phyloP scores from a whole-genome alignment of 2,888 invertebrate species.

The Pammene fasciana region DNA sequence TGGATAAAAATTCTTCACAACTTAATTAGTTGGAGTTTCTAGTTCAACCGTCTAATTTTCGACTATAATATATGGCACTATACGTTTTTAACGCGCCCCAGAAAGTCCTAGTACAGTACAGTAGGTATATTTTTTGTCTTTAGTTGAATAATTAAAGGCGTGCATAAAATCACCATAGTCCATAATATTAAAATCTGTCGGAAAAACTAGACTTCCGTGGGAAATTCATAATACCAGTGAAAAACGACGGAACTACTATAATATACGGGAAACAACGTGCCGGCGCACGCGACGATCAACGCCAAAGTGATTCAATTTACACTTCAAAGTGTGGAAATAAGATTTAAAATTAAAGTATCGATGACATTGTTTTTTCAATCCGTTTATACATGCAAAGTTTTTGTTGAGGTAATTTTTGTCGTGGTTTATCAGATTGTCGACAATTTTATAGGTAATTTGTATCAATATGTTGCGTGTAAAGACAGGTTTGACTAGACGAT shows the following conservation, averaged over 20 bases:
- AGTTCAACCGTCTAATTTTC: too few species aligned
- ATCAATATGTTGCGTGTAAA: constrained; percentile 1
- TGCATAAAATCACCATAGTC: too few species aligned
- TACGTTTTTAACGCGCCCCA: too few species aligned
- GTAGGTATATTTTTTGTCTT: too few species aligned
- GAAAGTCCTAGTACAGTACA: too few species aligned
- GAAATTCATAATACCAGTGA: constrained; percentile 23
- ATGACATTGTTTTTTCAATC: neutral
- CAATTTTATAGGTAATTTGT: neutral
- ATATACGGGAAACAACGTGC: constrained; percentile 10
- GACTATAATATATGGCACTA: too few species aligned
- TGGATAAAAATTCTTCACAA: too few species aligned
- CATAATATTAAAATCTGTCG: constrained; percentile 11
- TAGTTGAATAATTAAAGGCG: neutral
- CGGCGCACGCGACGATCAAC: constrained; percentile 30
- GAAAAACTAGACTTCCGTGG: constrained; percentile 31
- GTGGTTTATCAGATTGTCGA: constrained; percentile 11
- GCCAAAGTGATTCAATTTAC: neutral
- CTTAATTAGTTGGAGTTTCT: too few species aligned
- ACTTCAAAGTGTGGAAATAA: neutral
- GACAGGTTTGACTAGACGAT: neutral
- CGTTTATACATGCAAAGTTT: neutral
- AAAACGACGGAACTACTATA: constrained; percentile 14
- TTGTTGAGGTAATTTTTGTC: constrained; percentile 4
- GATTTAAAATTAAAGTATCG: neutral